Conservation (phyloP, 2,113 vertebrate genomes). For the Archocentrus centrarchus region DNA sequence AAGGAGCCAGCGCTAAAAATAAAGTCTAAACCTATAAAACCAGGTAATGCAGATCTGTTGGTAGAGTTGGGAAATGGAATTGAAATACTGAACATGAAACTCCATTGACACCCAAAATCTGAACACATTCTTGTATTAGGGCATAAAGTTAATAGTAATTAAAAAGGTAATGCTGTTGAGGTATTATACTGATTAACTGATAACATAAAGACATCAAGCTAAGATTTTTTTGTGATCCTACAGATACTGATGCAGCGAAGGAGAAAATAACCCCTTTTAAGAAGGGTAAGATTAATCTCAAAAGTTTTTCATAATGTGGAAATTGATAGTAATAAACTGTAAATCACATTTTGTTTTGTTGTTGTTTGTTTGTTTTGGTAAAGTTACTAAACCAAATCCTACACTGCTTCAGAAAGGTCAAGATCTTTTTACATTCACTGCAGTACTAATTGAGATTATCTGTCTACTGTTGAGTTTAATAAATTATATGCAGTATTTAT, state of each 20-base stretch:
- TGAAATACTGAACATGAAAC: not conserved
- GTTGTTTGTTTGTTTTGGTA: too few relatives aligned
- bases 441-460: not conserved
- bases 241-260: too few relatives aligned
- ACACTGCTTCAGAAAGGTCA: too few relatives aligned
- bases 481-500: not conserved
- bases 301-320: too few relatives aligned
- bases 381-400: too few relatives aligned
- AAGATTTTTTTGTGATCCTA: too few relatives aligned
- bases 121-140: not conserved
- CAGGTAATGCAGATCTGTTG: conserved; percentile 45
- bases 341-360: too few relatives aligned
- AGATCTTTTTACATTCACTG: not conserved
- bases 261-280: too few relatives aligned
- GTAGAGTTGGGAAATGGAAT: not conserved
- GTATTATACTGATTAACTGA: not conserved
- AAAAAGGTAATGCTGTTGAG: not conserved
- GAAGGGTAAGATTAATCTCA: too few relatives aligned
- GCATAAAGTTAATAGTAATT: not conserved
- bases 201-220: too few relatives aligned
- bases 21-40: conserved; percentile 44
- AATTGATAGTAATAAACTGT: too few relatives aligned
- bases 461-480: not conserved
- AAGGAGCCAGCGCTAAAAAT: conserved; percentile 38
- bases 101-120: not conserved